Conservation (phyloP, 2,797 vertebrate genomes). For the Macroramphosus scolopax region DNA sequence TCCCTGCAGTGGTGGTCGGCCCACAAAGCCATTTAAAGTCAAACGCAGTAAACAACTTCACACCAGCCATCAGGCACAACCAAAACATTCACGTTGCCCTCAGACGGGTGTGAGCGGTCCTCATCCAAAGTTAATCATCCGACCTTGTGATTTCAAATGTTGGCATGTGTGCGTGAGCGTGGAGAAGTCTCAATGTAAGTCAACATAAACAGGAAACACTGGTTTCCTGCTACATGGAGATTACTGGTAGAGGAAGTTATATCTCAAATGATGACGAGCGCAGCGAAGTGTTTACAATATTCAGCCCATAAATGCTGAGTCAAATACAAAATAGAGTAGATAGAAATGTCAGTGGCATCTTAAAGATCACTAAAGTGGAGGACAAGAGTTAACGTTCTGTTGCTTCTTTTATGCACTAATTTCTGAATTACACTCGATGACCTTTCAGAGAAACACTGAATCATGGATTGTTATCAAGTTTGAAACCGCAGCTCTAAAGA, state of each 20-base stretch:
- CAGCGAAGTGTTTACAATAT: constrained; percentile 9
- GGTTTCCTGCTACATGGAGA: constrained; percentile 40
- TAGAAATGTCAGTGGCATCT: neutral
- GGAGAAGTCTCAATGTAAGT: constrained; percentile 18
- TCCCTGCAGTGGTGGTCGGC: neutral
- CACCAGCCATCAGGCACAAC: constrained; percentile 1
- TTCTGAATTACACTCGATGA: no score
- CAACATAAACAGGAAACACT: constrained; percentile 38
- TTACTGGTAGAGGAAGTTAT: constrained; percentile 40
- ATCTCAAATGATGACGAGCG: constrained; percentile 22
- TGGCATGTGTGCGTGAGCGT: constrained; percentile 31
- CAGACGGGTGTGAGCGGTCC: constrained; percentile 17
- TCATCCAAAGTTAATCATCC: constrained; percentile 28
- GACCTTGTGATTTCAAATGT: constrained; percentile 4
- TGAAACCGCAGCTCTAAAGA: no score
- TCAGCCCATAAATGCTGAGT: constrained; percentile 6
- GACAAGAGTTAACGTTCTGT: no score
- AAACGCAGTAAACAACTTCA: constrained; percentile 25
- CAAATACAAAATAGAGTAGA: neutral
- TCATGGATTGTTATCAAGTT: no score
- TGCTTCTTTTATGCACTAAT: no score
- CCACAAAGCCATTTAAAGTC: neutral
- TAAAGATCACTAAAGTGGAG: no score
- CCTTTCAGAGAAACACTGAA: no score
- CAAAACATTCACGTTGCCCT: constrained; percentile 9